Percentiles rank a stretch among this genome's conserved stretches.
These are phyloP conservation scores for Drosophila hamatofila DNA, from an alignment of 2,888 invertebrate species.

Conservation along the genomic window DNA sequence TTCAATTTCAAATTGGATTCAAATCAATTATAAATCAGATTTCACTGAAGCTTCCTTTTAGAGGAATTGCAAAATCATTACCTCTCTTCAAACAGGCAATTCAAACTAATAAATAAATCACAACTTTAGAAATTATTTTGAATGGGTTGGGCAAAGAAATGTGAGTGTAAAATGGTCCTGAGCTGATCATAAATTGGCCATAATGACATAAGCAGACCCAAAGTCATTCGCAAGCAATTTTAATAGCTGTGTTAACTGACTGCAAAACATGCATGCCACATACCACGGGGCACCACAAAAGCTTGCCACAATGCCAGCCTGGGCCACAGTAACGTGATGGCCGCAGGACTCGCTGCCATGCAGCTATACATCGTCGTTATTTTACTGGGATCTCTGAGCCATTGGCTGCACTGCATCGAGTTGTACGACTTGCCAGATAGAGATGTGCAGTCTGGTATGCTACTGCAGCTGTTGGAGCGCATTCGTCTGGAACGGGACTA, in stretches of 20 bases:
- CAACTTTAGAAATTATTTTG: not conserved
- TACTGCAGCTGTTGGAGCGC: conserved; percentile 31
- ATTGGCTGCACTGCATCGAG: conserved; percentile 17
- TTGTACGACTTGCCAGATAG: not conserved
- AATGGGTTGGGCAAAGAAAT: too few species aligned
- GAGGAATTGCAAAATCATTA: too few species aligned
- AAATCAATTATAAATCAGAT: not conserved
- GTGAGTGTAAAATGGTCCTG: not conserved
- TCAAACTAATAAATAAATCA: not conserved
- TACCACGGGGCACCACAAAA: not conserved
- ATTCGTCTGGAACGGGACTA: conserved; percentile 43
- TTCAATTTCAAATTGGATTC: not conserved
- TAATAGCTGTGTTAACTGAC: conserved; percentile 19
- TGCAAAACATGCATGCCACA: conserved; percentile 18
- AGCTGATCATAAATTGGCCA: not conserved
- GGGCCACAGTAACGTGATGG: conserved; percentile 44
- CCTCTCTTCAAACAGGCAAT: too few species aligned
- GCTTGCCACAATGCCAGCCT: not conserved
- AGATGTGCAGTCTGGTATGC: not conserved
- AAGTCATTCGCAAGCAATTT: not conserved
- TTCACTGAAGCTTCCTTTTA: too few species aligned
- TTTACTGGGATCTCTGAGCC: conserved; percentile 12
- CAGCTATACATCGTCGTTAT: conserved; percentile 3
- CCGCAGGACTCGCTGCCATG: conserved; percentile 25
- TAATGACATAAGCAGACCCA: not conserved